Conservation (phyloP, 1,140 invertebrate genomes). For the Notospermus geniculatus region DNA sequence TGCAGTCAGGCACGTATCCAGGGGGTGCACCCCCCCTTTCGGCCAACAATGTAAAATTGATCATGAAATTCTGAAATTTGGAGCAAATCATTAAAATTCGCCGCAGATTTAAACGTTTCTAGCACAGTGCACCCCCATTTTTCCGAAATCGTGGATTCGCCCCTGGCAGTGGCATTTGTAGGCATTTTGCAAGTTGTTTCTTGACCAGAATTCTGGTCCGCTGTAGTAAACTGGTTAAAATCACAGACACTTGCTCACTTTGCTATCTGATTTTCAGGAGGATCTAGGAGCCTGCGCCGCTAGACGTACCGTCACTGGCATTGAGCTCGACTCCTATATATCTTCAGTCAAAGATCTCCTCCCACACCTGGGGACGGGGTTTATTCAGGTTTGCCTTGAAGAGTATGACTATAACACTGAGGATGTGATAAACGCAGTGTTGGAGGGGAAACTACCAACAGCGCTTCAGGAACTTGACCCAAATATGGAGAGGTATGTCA, state of each 20-base stretch:
- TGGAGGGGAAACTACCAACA: conserved; percentile 69
- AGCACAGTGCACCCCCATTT: too few species aligned
- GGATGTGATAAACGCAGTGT: conserved; percentile 74
- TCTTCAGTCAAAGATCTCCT: conserved; percentile 75
- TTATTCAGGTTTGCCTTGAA: conserved; percentile 69
- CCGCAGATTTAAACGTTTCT: too few species aligned
- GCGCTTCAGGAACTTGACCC: conserved; percentile 59
- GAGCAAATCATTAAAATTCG: too few species aligned
- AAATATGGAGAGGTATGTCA: conserved; percentile 40
- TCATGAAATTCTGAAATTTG: too few species aligned
- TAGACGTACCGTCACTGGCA: conserved; percentile 23
- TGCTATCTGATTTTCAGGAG: conserved; percentile 9
- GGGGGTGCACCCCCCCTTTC: too few species aligned
- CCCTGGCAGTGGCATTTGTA: too few species aligned
- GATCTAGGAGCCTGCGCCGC: conserved; percentile 27
- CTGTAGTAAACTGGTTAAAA: too few species aligned
- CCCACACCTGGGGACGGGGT: conserved; percentile 73
- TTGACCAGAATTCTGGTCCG: too few species aligned
- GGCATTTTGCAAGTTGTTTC: too few species aligned
- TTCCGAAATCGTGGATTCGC: too few species aligned
- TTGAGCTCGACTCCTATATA: conserved; percentile 63
- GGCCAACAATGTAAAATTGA: too few species aligned
- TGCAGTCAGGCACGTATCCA: too few species aligned
- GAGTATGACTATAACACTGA: conserved; percentile 71
- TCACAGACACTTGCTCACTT: neutral